phyloP scores from a whole-genome alignment of 2,113 vertebrate genomes.

The Nothobranchius kuhntae region DNA sequence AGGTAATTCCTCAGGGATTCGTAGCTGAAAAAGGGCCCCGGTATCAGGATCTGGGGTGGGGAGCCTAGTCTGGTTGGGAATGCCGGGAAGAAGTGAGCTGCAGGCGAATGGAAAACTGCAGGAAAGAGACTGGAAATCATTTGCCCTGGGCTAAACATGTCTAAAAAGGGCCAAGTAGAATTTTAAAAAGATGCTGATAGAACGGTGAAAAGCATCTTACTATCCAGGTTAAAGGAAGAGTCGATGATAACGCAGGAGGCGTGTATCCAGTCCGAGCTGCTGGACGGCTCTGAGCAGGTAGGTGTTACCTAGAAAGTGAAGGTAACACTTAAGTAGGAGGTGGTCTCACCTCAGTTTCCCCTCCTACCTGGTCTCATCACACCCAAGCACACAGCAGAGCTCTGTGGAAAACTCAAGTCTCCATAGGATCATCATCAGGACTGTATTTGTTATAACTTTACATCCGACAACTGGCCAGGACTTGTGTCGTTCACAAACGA shows the following conservation, averaged over 20 bases:
- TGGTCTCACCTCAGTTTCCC: constrained; percentile 64
- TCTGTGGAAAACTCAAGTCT: constrained; percentile 32
- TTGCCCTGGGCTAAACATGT: constrained; percentile 81
- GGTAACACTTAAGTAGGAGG: constrained; percentile 48
- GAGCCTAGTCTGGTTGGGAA: constrained; percentile 74
- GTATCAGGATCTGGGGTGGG: constrained; percentile 75
- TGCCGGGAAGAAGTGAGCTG: constrained; percentile 76
- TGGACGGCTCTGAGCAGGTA: constrained; percentile 28
- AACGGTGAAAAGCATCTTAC: constrained; percentile 42
- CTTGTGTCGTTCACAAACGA: constrained; percentile 1
- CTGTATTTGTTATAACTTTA: constrained; percentile 11
- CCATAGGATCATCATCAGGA: constrained; percentile 25
- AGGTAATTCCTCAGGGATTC: constrained; percentile 80
- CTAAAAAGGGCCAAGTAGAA: constrained; percentile 23
- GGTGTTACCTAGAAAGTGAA: constrained; percentile 48
- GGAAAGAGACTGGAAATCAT: constrained; percentile 76
- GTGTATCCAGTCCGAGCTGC: constrained; percentile 25
- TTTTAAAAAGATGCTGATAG: constrained; percentile 17
- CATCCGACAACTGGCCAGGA: not conserved
- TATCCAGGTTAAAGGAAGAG: not conserved
- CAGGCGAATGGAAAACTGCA: constrained; percentile 75
- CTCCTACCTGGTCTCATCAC: constrained; percentile 72
- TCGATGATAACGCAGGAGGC: not conserved
- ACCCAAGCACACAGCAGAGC: constrained; percentile 43
- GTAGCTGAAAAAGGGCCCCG: constrained; percentile 80